Percentiles rank a stretch among this genome's conserved stretches.
These are phyloP conservation scores for Diaprepes abbreviatus DNA, from an alignment of 2,888 invertebrate genomes.

Conservation along the genomic window DNA sequence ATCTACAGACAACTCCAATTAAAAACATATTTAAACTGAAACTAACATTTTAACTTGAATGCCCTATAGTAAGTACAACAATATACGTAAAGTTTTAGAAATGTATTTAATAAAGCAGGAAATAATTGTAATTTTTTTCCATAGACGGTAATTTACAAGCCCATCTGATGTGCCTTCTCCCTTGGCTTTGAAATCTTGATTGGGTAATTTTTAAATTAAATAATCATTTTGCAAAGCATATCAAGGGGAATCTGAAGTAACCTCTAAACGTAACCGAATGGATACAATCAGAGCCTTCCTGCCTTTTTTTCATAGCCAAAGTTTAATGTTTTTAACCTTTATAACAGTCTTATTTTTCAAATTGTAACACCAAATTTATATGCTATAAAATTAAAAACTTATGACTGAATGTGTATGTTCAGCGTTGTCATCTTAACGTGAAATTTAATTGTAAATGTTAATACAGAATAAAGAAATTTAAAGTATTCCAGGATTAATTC, in stretches of 20 bases:
- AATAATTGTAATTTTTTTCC: neutral
- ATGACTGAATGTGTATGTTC: slow-evolving; percentile 39
- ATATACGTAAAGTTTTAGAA: neutral
- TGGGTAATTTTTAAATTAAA: neutral
- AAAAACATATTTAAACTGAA: too few relatives aligned
- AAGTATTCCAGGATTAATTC: slow-evolving; percentile 53
- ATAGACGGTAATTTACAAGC: neutral
- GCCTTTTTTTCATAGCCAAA: slow-evolving; percentile 31
- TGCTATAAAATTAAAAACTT: slow-evolving; percentile 32
- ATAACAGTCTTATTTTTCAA: slow-evolving; percentile 22
- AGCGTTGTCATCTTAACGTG: slow-evolving; percentile 40
- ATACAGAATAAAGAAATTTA: slow-evolving; percentile 49
- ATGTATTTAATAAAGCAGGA: neutral
- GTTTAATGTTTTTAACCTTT: slow-evolving; percentile 10
- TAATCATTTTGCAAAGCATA: slow-evolving; percentile 14
- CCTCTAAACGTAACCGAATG: slow-evolving; percentile 27
- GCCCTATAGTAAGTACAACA: neutral
- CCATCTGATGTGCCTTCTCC: slow-evolving; percentile 43
- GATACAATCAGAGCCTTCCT: slow-evolving; percentile 41
- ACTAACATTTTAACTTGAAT: too few relatives aligned
- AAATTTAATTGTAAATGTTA: slow-evolving; percentile 46
- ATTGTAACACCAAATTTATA: slow-evolving; percentile 42
- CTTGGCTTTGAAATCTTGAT: slow-evolving; percentile 18
- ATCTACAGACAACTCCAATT: too few relatives aligned
- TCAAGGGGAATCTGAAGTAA: slow-evolving; percentile 16